Conservation (phyloP, 2,113 vertebrate species). For the Heloderma charlesbogerti region DNA sequence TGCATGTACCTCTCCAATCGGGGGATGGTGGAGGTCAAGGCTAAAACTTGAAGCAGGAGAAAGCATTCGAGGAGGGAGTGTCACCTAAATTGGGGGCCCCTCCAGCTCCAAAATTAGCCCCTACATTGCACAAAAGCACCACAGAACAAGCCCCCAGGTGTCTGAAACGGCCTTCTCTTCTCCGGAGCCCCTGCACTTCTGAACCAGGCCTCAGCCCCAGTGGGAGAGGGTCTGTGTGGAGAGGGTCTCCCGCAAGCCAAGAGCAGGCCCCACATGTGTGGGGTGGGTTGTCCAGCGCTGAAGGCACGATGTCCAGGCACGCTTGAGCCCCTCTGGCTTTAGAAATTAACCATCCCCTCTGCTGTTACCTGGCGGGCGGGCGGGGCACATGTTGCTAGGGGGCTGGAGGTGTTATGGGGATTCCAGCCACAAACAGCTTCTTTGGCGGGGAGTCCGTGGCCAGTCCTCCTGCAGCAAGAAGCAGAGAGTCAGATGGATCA, state of each 20-base stretch:
- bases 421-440: neutral
- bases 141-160: neutral
- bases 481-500: too few species aligned
- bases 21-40: too few species aligned
- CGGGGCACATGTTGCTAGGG: neutral
- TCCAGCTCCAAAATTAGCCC: too few species aligned
- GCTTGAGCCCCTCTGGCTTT: too few species aligned
- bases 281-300: neutral
- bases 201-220: too few species aligned
- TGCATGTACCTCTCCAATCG: too few species aligned
- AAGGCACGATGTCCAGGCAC: too few species aligned
- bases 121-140: neutral
- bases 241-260: too few species aligned
- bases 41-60: too few species aligned
- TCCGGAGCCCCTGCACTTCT: neutral
- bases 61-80: too few species aligned
- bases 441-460: neutral
- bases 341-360: neutral
- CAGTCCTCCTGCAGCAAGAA: neutral
- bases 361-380: neutral
- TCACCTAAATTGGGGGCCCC: too few species aligned
- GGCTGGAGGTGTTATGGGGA: neutral
- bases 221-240: too few species aligned
- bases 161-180: neutral
- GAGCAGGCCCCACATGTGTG: neutral